Evolutionary conservation across 2,113 vertebrate species (phyloP).

Genomic region (Dipodomys ordii): DNA sequence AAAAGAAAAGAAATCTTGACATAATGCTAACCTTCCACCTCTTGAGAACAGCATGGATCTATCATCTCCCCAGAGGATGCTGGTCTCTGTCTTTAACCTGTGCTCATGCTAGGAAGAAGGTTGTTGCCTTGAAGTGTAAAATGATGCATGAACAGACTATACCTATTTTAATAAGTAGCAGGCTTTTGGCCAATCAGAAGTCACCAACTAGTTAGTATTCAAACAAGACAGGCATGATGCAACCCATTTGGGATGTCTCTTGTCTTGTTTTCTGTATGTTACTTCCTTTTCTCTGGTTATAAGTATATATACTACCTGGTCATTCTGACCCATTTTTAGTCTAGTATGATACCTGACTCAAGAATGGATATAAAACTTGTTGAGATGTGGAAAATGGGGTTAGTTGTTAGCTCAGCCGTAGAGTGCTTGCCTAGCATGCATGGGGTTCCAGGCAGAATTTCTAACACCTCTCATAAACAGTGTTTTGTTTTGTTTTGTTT

Average conservation of each 20-base stretch:
- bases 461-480: background rate
- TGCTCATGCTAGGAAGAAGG: fast-evolving
- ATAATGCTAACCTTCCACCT: background rate
- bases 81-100: background rate
- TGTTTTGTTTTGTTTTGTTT: too few relatives aligned
- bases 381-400: background rate
- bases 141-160: background rate
- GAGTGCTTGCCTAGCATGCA: background rate
- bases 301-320: background rate
- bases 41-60: background rate
- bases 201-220: background rate
- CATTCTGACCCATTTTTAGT: background rate
- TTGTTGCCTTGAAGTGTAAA: too few relatives aligned
- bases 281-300: background rate
- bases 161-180: background rate
- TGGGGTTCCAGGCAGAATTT: background rate
- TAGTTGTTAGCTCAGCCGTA: background rate
- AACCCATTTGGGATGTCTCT: too few relatives aligned
- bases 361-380: background rate
- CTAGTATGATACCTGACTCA: background rate
- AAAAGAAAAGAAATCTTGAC: background rate
- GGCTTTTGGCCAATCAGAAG: background rate
- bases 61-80: too few relatives aligned
- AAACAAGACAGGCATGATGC: background rate
- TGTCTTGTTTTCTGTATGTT: background rate